Evolutionary conservation across 2,797 vertebrate species (phyloP), one percentile per base, ranked within the genome.

Genomic region (Geotrypetes seraphini): DNA sequence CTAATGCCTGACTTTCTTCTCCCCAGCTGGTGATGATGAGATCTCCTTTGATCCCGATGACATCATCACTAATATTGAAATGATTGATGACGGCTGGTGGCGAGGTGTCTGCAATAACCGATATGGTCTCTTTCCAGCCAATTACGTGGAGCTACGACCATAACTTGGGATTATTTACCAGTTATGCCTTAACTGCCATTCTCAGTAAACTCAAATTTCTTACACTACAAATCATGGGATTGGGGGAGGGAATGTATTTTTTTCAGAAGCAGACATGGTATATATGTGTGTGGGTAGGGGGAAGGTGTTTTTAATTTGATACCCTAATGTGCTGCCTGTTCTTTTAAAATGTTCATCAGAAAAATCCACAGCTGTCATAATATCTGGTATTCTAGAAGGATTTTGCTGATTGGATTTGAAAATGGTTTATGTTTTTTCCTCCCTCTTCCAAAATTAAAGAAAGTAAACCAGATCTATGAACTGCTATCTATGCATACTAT

Each of bases 61-160:
- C 74, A 79, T 96, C 74, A 93, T 98, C 73, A 96, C 92, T 60
- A 96, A 96, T 82, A 97, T 97, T 1, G 93, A 98, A 67, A 97
- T 96, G 93, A 96, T 97, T 0, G 93, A 97, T 0, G 93, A 98
- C 1, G 95, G 95, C 73, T 98, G 95, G 95, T 98, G 94, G 95
- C 71, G 92, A 1, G 95, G 94, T 0, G 80, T 91, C 31, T 99
- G 95, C 70, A 71, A 84, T 33, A 91, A 91, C 37, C 53, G 80
- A 7, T 93, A 88, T 1, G 95, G 95, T 58, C 85, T 99, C 6
- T 97, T 99, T 75, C 95, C 94, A 0, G 95, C 94, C 25, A 99
- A 99, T 57, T 98, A 98, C 0, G 92, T 98, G 39, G 92, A 97
- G 63, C 85, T 94, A 18, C 70, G 88, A 53, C 90, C 87, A 43